Conservation (phyloP, 2,797 vertebrate species). For the Glyptemys insculpta region DNA sequence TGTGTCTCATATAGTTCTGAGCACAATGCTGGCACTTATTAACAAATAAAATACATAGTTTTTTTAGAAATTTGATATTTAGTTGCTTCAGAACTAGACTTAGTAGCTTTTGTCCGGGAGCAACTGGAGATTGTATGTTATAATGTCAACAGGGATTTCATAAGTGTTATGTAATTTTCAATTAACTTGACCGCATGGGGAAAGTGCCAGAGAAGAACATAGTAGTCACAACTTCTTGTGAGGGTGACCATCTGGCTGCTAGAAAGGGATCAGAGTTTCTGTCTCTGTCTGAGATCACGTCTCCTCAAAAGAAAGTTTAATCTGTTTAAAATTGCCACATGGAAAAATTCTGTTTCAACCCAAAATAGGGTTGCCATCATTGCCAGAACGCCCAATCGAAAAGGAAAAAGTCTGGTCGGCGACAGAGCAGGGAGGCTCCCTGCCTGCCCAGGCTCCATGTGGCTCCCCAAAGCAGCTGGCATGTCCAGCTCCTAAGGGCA, state of each 20-base stretch:
- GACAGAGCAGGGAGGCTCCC: no score
- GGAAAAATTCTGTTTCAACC: background rate
- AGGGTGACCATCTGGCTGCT: background rate
- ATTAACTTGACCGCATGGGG: background rate
- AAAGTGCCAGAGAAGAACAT: background rate
- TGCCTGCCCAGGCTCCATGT: no score
- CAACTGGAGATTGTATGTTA: background rate
- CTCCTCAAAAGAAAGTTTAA: conserved; percentile 12
- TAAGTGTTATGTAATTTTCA: background rate
- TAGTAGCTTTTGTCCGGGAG: background rate
- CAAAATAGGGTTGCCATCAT: no score
- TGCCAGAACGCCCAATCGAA: no score
- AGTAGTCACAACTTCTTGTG: background rate
- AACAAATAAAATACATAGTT: background rate
- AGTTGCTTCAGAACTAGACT: background rate
- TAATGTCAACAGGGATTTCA: background rate
- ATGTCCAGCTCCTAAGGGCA: no score
- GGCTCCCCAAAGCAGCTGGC: no score
- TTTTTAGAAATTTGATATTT: background rate
- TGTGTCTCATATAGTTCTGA: background rate
- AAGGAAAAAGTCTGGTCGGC: no score
- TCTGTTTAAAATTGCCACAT: background rate
- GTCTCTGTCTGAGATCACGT: background rate
- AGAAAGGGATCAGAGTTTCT: background rate
- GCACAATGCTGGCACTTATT: background rate